These are phyloP conservation scores for Xenopus petersii DNA, from an alignment of 2,797 vertebrate genomes.

Conservation along the genomic window DNA sequence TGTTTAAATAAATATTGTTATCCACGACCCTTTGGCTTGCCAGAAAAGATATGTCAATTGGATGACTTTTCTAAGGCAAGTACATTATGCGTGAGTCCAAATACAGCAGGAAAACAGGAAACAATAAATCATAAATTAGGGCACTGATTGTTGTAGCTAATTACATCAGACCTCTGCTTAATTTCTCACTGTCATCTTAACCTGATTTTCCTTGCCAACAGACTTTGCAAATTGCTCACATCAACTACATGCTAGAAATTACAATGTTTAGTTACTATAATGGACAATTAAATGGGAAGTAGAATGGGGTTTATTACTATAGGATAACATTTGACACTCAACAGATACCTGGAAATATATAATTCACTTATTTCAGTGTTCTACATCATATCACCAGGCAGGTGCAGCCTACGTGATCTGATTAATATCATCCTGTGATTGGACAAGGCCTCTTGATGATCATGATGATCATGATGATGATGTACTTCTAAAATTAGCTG, in stretches of 20 bases:
- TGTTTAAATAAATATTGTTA: conserved; percentile 89
- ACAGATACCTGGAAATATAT: conserved; percentile 84
- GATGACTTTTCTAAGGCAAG: conserved; percentile 72
- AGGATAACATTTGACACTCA: conserved; percentile 75
- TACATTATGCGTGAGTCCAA: conserved; percentile 75
- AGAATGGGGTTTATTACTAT: conserved; percentile 69
- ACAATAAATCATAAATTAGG: conserved; percentile 89
- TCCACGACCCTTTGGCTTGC: conserved; percentile 72
- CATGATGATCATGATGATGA: no score
- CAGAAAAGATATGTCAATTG: conserved; percentile 76
- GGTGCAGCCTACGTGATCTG: conserved; percentile 64
- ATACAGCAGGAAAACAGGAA: conserved; percentile 84
- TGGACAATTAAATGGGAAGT: conserved; percentile 73
- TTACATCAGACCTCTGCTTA: conserved; percentile 85
- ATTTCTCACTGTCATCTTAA: conserved; percentile 83
- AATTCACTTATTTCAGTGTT: conserved; percentile 63
- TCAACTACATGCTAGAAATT: conserved; percentile 75
- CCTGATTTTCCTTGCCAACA: conserved; percentile 78
- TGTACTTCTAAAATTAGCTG: background rate
- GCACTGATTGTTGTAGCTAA: conserved; percentile 86
- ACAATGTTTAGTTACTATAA: conserved; percentile 73
- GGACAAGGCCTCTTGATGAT: background rate
- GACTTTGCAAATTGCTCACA: conserved; percentile 79
- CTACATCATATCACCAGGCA: conserved; percentile 68
- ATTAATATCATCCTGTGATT: conserved; percentile 24